These are phyloP conservation scores for Rousettus leschenaultii DNA, from an alignment of 2,113 vertebrate species.

Conservation along the genomic window DNA sequence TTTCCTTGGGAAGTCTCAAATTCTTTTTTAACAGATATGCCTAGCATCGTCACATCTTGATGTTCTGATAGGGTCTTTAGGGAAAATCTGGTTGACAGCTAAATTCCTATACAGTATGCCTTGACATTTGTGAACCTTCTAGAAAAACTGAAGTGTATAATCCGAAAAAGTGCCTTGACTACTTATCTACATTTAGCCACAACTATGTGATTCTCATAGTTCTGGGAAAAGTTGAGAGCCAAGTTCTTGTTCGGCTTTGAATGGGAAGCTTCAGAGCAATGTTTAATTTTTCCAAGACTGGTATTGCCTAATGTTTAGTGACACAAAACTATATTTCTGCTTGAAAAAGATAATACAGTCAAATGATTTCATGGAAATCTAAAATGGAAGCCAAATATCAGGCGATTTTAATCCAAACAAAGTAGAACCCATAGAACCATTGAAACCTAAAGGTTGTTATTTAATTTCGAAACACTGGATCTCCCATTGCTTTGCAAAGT, in stretches of 20 bases:
- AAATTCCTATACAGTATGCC: not conserved
- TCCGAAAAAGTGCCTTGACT: not conserved
- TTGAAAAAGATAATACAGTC: conserved; percentile 25
- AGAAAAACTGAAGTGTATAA: not conserved
- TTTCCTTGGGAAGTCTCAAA: conserved; percentile 49
- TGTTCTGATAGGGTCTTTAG: not conserved
- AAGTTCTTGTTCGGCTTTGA: conserved; percentile 34
- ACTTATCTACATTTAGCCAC: not conserved
- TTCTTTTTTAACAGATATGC: conserved; percentile 39
- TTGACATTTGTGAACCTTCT: not conserved
- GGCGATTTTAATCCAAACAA: conserved; percentile 25
- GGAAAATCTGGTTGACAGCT: not conserved
- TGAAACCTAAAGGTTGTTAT: not conserved
- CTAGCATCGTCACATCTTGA: not conserved
- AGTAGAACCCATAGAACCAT: not conserved
- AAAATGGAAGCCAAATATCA: not conserved
- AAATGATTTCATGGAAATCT: not conserved
- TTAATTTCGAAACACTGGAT: not conserved
- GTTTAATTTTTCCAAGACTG: conserved; percentile 41
- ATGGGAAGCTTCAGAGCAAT: conserved; percentile 27
- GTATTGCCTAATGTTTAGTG: not conserved
- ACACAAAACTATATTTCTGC: not conserved
- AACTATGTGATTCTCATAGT: not conserved
- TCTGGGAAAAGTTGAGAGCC: conserved; percentile 23
- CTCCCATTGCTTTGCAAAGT: not conserved